phyloP scores from a whole-genome alignment of 2,113 vertebrate species.

The Aptenodytes forsteri region DNA sequence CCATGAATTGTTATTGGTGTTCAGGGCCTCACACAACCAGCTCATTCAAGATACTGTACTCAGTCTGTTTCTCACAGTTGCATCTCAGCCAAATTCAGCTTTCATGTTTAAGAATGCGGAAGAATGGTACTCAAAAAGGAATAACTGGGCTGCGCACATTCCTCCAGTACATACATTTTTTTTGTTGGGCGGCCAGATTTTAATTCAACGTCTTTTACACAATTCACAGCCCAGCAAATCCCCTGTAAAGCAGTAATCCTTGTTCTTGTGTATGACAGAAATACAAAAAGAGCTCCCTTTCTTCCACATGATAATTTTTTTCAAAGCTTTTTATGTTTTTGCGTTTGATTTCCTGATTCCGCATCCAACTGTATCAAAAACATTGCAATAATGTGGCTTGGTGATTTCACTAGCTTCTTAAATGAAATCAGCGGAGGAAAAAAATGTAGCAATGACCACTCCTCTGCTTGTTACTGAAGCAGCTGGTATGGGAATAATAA shows the following conservation, averaged over 20 bases:
- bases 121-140: not conserved
- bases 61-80: not conserved
- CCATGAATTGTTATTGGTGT: not conserved
- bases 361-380: slow-evolving; percentile 2
- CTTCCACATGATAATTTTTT: not conserved
- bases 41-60: not conserved
- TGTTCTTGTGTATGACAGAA: not conserved
- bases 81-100: not conserved
- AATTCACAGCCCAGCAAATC: not conserved
- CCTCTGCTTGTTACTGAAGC: not conserved
- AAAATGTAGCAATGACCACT: not conserved
- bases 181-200: not conserved
- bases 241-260: not conserved
- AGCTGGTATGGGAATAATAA: not conserved
- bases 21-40: not conserved
- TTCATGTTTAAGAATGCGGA: not conserved
- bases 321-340: not conserved
- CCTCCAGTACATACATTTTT: not conserved
- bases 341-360: not conserved
- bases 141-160: not conserved
- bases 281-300: not conserved
- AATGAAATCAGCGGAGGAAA: not conserved
- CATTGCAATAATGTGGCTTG: not conserved
- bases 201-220: not conserved
- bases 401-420: not conserved